Conservation (phyloP, 1,140 invertebrate species). For the Saccostrea cuccullata region DNA sequence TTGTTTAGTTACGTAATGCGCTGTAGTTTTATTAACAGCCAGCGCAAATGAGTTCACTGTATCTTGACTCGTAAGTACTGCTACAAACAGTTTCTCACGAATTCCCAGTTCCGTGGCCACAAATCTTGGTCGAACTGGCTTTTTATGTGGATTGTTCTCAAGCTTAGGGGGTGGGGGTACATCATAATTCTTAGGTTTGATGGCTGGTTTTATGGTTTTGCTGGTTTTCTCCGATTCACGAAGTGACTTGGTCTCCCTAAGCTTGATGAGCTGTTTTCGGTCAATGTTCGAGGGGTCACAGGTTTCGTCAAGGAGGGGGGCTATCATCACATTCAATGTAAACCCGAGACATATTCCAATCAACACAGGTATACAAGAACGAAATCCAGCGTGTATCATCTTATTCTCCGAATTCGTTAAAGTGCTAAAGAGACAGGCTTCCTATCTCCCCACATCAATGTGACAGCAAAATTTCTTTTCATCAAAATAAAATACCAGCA, state of each 20-base stretch:
- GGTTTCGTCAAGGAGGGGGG: conserved; percentile 73
- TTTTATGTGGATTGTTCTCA: conserved; percentile 54
- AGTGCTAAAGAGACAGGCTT: too few relatives aligned
- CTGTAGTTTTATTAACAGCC: conserved; percentile 89
- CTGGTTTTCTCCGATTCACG: conserved; percentile 33
- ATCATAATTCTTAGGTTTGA: not conserved
- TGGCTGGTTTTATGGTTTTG: conserved; percentile 1
- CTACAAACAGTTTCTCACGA: conserved; percentile 91
- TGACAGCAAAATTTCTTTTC: too few relatives aligned
- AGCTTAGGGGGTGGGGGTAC: not conserved
- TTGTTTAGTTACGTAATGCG: conserved; percentile 88
- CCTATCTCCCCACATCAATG: too few relatives aligned
- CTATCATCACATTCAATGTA: conserved; percentile 72
- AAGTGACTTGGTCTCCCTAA: conserved; percentile 60
- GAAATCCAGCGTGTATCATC: conserved; percentile 48
- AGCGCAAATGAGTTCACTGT: conserved; percentile 85
- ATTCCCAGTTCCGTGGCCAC: conserved; percentile 96
- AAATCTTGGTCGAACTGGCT: conserved; percentile 87
- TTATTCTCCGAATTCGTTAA: not conserved
- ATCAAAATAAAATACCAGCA: too few relatives aligned
- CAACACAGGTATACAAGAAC: conserved; percentile 63
- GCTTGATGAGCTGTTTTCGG: conserved; percentile 58
- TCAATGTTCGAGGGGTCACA: conserved; percentile 63
- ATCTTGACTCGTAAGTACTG: conserved; percentile 86
- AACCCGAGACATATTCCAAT: conserved; percentile 73